Base-by-base conservation (phyloP, 1,140 invertebrate species). In the Medauroidea extradentata region DNA sequence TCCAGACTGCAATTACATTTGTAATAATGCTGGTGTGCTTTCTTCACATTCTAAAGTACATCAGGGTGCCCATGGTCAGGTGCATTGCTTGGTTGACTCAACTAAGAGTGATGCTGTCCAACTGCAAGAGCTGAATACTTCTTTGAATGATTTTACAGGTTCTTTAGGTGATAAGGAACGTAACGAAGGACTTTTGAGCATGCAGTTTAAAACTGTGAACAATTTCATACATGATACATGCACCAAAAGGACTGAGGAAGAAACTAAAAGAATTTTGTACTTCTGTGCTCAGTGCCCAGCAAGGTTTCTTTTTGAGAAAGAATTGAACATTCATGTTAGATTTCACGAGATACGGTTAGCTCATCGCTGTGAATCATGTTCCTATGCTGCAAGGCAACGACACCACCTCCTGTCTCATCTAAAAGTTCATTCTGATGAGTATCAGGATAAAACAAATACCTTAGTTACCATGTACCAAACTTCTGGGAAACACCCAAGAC, bases 1-100 rank as follows among this genome's bases (percentile, higher is more conserved):
- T 70, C 80, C 84, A 1, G 83, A 90, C 62, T 94, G 92, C 72
- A 90, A 88, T 72, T 94, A 90, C 67, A 83, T 84, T 16, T 91
- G 89, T 70, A 84, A 87, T 41, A 88, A 85, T 66, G 84, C 85
- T 24, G 85, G 84, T 3, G 82, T 89, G 19, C 78, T 93, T 63
- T 84, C 87, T 9, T 83, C 87, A 49, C 91, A 94, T 73, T 78
- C 85, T 24, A 91, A 91, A 69, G 86, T 89, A 43, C 90, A 93
- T 68, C 80, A 82, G 58, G 86, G 85, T 42, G 77, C 82, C 44
- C 83, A 86, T 61, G 85, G 86, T 5, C 82, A 81, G 16, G 83
- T 88, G 29, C 85, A 87, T 65, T 85, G 83, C 59, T 75, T 88
- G 1, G 86, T 88, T 9, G 87, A 89, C 66, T 41, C 71, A n/a